These are phyloP conservation scores for Nasonia longicornis DNA, from an alignment of 1,140 invertebrate genomes.

Conservation along the genomic window DNA sequence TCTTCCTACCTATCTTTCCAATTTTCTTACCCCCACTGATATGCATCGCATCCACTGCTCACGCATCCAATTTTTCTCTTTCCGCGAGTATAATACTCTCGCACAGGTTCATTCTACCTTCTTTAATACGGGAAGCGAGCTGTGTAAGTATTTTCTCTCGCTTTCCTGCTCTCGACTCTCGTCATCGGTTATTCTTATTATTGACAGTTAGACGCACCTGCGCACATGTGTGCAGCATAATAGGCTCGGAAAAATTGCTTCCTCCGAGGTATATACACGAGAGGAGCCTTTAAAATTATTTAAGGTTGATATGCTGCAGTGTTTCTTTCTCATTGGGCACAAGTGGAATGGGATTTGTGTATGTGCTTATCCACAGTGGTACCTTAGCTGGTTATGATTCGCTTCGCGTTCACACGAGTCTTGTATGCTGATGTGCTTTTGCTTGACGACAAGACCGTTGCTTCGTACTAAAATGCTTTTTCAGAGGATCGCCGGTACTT, in stretches of 20 bases:
- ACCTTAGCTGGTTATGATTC: background rate
- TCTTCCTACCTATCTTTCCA: background rate
- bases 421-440: background rate
- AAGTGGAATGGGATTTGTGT: background rate
- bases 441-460: background rate
- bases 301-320: too few species aligned
- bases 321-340: too few species aligned
- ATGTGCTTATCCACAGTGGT: background rate
- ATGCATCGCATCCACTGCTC: too few species aligned
- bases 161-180: background rate
- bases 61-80: background rate
- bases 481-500: background rate
- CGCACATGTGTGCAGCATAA: background rate
- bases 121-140: slow-evolving; percentile 13
- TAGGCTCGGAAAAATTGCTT: background rate
- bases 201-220: slow-evolving; percentile 11
- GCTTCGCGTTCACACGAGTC: background rate
- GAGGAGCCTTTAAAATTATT: background rate
- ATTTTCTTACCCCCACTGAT: slow-evolving; percentile 8
- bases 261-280: background rate
- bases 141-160: slow-evolving; percentile 1
- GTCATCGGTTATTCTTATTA: slow-evolving; percentile 26
- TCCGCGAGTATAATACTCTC: background rate
- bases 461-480: background rate
- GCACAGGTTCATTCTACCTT: background rate